Conservation (phyloP, 1,140 invertebrate genomes). For the Ruditapes philippinarum region DNA sequence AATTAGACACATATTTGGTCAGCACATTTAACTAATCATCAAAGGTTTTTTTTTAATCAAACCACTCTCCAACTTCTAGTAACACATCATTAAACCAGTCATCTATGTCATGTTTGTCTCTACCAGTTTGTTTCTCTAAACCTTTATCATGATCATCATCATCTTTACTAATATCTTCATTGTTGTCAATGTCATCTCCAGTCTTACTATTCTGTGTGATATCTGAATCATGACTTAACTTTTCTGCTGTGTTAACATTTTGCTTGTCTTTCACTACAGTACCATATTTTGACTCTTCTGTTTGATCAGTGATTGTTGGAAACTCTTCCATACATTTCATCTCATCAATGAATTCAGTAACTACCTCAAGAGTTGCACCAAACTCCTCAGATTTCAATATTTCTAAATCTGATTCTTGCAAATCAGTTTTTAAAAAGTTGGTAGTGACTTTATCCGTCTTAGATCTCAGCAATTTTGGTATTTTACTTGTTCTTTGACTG, state of each 20-base stretch:
- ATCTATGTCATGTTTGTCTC: background rate
- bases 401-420: background rate
- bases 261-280: background rate
- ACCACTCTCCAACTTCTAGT: background rate
- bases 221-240: background rate
- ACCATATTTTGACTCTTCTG: background rate
- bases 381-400: background rate
- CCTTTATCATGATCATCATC: background rate
- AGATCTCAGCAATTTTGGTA: too few species aligned
- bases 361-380: background rate
- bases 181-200: background rate
- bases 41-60: background rate
- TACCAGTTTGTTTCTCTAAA: background rate
- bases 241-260: too few species aligned
- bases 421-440: too few species aligned
- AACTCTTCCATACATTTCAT: background rate
- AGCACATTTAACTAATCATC: too few species aligned
- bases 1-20: too few species aligned
- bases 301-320: background rate
- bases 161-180: background rate
- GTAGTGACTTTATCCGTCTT: too few species aligned
- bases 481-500: too few species aligned
- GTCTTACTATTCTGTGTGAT: background rate
- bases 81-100: constrained; percentile 13
- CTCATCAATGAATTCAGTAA: background rate